Percentiles rank a stretch among this genome's conserved stretches.
phyloP scores from a whole-genome alignment of 2,797 vertebrate genomes.

The Syngnathus acus region DNA sequence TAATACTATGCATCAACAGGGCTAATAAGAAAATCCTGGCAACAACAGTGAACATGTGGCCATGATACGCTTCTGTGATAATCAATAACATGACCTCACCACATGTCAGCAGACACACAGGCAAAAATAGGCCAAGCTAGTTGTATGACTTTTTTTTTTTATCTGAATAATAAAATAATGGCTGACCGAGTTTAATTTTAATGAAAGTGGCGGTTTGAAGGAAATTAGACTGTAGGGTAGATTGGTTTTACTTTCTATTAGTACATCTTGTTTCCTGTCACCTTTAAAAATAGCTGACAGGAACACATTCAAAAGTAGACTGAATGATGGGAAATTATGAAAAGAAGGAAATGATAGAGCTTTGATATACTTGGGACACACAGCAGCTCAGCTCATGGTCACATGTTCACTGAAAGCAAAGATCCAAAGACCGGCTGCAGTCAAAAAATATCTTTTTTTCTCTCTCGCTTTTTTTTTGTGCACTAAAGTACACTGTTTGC shows the following conservation, averaged over 20 bases:
- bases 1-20: background rate
- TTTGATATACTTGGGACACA: constrained; percentile 4
- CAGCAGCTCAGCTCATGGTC: background rate
- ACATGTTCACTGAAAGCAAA: constrained; percentile 3
- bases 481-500: constrained; percentile 72
- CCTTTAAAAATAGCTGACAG: constrained; percentile 5
- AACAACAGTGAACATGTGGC: background rate
- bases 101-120: background rate
- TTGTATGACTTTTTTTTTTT: background rate
- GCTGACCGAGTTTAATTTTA: constrained; percentile 3
- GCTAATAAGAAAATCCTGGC: background rate
- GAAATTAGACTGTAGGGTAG: background rate
- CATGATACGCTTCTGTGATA: background rate
- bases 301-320: background rate
- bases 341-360: background rate
- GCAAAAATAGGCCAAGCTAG: constrained; percentile 2
- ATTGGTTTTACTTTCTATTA: background rate
- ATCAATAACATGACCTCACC: background rate
- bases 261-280: background rate
- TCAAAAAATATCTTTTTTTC: constrained; percentile 3
- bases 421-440: constrained; percentile 22
- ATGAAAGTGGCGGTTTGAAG: background rate
- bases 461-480: constrained; percentile 50
- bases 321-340: background rate
- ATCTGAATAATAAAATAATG: background rate